Percentiles rank a stretch among this genome's conserved stretches.
These are phyloP conservation scores for Oncorhynchus kisutch DNA, from an alignment of 2,113 vertebrate species.

Conservation along the genomic window DNA sequence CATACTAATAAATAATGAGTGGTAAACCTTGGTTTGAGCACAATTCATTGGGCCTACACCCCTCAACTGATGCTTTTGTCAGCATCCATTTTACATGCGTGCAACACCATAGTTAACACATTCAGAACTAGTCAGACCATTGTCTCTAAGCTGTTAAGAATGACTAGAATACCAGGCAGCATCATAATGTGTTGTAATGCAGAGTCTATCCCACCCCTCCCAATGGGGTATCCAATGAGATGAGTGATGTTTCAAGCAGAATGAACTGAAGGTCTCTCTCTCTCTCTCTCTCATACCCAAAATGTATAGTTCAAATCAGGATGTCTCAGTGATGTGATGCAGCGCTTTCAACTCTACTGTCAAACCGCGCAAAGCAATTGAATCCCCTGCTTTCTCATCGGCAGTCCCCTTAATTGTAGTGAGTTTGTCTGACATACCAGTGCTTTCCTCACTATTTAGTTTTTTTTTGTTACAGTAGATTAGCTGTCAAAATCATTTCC, in stretches of 20 bases:
- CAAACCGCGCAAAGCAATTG: conserved; percentile 34
- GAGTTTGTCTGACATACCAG: neutral
- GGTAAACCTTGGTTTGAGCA: neutral
- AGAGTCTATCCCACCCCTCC: neutral
- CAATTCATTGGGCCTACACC: neutral
- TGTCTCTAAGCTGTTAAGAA: neutral
- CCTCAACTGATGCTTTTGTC: neutral
- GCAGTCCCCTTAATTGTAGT: neutral
- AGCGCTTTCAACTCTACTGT: conserved; percentile 42
- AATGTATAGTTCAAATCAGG: neutral
- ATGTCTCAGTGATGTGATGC: conserved; percentile 19
- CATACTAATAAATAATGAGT: neutral
- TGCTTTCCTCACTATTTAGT: neutral
- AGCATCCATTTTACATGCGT: neutral
- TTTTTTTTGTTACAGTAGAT: neutral
- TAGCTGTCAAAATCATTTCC: neutral
- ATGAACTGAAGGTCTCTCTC: conserved; percentile 18
- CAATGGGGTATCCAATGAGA: conserved; percentile 12
- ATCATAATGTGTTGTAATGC: neutral
- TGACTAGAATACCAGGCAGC: neutral
- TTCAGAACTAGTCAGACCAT: neutral
- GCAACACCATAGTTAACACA: neutral
- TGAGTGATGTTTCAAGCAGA: conserved; percentile 38
- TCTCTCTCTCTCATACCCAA: conserved; percentile 16
- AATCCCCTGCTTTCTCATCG: conserved; percentile 7